Evolutionary conservation across 2,797 vertebrate species (phyloP).

Genomic region (Capromys pilorides): DNA sequence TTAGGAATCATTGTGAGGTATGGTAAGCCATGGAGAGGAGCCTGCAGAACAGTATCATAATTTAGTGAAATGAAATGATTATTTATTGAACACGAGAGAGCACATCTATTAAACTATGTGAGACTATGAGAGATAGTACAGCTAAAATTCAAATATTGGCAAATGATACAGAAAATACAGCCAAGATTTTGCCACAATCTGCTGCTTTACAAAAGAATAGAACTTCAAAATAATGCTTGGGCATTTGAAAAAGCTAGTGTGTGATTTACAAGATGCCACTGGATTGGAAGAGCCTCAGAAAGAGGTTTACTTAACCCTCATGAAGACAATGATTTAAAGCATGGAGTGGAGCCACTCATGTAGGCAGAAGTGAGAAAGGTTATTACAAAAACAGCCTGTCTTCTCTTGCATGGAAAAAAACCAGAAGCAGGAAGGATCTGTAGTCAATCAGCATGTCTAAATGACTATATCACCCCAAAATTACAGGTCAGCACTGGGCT

Average conservation of each 20-base stretch:
- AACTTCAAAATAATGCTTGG: constrained; percentile 78
- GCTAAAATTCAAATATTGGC: constrained; percentile 41
- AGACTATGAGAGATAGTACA: background rate
- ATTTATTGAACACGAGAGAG: background rate
- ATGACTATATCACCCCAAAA: constrained; percentile 46
- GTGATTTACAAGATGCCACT: constrained; percentile 81
- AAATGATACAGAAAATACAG: constrained; percentile 66
- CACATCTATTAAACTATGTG: background rate
- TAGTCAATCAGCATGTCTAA: constrained; percentile 78
- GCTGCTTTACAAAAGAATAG: constrained; percentile 72
- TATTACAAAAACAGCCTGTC: constrained; percentile 81
- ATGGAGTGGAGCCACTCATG: constrained; percentile 80
- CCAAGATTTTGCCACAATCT: constrained; percentile 75
- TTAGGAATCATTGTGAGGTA: background rate
- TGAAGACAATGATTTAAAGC: constrained; percentile 83
- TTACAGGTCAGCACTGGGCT: constrained; percentile 57
- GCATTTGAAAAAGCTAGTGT: constrained; percentile 73
- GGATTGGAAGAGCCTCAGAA: constrained; percentile 81
- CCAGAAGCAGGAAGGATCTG: constrained; percentile 77
- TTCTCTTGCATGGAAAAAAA: constrained; percentile 73
- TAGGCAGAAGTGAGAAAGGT: constrained; percentile 82
- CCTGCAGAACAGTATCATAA: background rate
- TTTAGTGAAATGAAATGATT: constrained; percentile 14
- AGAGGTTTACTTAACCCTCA: constrained; percentile 81
- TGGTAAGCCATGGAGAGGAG: background rate